A percentile compares a stretch with the other conserved stretches of the same genome.
Evolutionary conservation across 2,888 invertebrate genomes (phyloP).

Genomic region (Tubulanus polymorphus): DNA sequence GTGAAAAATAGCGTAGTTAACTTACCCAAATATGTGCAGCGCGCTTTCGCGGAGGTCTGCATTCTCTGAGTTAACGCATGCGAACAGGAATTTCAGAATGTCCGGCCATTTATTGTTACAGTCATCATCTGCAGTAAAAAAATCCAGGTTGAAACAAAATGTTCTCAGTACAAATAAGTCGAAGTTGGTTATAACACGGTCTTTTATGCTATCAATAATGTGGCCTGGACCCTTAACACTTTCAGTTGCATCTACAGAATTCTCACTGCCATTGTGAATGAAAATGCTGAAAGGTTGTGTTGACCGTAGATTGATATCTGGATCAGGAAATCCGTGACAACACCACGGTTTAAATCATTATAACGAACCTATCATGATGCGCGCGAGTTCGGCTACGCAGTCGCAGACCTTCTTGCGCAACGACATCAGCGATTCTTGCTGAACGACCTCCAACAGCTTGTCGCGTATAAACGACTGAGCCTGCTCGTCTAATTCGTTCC

Average conservation of each 20-base stretch:
- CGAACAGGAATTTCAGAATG: conserved; percentile 86
- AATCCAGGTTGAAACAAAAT: no score
- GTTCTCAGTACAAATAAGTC: no score
- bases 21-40: conserved; percentile 88
- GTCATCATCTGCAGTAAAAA: conserved; percentile 77
- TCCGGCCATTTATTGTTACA: conserved; percentile 96
- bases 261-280: no score
- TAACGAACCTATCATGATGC: conserved; percentile 62
- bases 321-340: no score
- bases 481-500: conserved; percentile 79
- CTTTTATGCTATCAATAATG: no score
- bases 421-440: conserved; percentile 72
- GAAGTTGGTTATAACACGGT: no score
- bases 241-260: no score
- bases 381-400: conserved; percentile 90
- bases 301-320: no score
- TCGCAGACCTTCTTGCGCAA: conserved; percentile 88
- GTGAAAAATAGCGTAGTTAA: no score
- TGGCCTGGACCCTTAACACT: no score
- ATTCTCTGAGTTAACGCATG: conserved; percentile 81
- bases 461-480: conserved; percentile 80
- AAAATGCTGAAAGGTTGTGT: no score
- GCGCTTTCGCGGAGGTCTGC: conserved; percentile 86
- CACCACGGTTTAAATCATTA: no score
- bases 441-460: conserved; percentile 78